Conservation (phyloP, 2,113 vertebrate genomes). For the Sula dactylatra region DNA sequence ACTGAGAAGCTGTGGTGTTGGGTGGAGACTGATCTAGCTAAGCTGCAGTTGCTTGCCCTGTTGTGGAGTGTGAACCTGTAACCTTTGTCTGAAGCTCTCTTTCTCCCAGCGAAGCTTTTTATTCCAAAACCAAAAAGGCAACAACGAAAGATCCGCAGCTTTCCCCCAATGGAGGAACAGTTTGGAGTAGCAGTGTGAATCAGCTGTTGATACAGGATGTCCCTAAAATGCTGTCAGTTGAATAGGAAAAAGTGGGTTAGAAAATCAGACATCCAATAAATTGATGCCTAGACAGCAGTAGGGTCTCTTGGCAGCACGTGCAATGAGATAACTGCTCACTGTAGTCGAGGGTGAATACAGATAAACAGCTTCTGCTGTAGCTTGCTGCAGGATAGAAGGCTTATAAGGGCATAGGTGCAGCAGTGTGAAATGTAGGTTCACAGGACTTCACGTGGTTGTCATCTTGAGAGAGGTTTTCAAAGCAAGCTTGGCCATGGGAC, state of each 20-base stretch:
- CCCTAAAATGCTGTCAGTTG: background rate
- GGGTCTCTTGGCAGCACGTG: background rate
- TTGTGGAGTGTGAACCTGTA: background rate
- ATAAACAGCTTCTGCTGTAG: background rate
- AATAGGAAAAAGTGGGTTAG: background rate
- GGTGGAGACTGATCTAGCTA: background rate
- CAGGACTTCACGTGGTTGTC: background rate
- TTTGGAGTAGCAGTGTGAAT: background rate
- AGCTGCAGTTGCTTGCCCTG: background rate
- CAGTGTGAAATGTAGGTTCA: background rate
- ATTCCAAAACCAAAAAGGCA: background rate
- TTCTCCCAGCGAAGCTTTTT: background rate
- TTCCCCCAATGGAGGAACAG: background rate
- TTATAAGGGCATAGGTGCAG: background rate
- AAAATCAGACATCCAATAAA: background rate
- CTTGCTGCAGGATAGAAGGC: background rate
- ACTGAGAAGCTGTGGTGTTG: background rate
- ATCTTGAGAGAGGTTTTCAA: background rate
- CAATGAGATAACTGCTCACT: background rate
- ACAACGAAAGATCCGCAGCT: rapidly evolving
- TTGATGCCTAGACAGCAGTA: background rate
- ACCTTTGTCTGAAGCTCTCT: background rate
- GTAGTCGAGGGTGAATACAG: background rate
- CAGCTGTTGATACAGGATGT: background rate
- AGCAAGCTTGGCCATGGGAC: background rate